Conservation (phyloP, 2,113 vertebrate genomes). For the Irena cyanogastra region DNA sequence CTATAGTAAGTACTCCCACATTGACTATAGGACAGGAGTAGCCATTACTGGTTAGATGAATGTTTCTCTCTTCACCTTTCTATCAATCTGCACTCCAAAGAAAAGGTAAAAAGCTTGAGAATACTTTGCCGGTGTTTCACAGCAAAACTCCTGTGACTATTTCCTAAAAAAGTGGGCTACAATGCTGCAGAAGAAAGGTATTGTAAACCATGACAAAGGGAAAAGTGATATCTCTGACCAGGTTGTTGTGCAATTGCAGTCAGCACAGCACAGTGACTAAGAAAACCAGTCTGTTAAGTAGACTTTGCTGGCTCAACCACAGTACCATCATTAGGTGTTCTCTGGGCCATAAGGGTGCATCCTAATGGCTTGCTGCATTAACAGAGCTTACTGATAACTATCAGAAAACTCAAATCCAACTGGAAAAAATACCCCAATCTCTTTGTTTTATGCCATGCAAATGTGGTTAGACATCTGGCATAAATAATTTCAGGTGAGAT, state of each 20-base stretch:
- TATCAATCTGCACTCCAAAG: neutral
- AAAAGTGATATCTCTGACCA: neutral
- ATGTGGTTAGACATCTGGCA: neutral
- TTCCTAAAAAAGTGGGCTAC: neutral
- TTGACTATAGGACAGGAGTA: neutral
- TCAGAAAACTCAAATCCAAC: neutral
- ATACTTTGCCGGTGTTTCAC: neutral
- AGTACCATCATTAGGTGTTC: neutral
- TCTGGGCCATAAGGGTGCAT: neutral
- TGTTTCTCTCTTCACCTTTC: neutral
- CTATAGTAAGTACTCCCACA: neutral
- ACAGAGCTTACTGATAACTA: neutral
- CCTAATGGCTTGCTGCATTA: neutral
- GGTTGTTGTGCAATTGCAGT: neutral
- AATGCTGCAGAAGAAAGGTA: neutral
- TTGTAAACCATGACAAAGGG: neutral
- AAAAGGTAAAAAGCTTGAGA: neutral
- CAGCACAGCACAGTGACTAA: neutral
- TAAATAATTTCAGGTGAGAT: neutral
- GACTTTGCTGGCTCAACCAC: neutral
- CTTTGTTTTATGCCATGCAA: neutral
- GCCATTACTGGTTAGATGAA: neutral
- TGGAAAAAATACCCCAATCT: neutral
- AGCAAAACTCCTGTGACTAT: neutral
- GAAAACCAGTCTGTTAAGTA: neutral